Evolutionary conservation across 2,797 vertebrate genomes (phyloP).

Genomic region (Pseudochaenichthys georgianus): DNA sequence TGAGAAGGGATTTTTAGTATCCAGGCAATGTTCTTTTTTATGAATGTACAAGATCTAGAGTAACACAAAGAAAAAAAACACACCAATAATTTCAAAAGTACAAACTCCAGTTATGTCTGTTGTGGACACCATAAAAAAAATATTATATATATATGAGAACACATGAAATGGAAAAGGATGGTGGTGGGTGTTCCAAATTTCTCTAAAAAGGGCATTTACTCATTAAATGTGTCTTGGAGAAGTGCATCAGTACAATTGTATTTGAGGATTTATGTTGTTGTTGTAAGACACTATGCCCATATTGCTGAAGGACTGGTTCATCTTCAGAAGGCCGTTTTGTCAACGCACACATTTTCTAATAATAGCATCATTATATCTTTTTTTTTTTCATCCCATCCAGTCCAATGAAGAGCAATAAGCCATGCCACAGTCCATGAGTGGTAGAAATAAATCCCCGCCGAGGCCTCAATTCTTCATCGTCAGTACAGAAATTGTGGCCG

Average conservation of each 20-base stretch:
- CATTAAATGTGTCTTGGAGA: constrained; percentile 7
- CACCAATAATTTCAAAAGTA: constrained; percentile 16
- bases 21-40: constrained; percentile 21
- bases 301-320: constrained; percentile 69
- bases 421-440: neutral
- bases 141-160: constrained; percentile 7
- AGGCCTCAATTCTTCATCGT: constrained; percentile 20
- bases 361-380: neutral
- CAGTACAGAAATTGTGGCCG: constrained; percentile 14
- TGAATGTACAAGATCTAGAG: constrained; percentile 40
- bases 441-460: neutral
- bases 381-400: neutral
- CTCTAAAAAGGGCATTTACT: constrained; percentile 12
- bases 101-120: constrained; percentile 34
- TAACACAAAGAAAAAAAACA: constrained; percentile 26
- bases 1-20: constrained; percentile 28
- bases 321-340: constrained; percentile 71
- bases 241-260: constrained; percentile 34
- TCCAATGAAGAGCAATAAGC: constrained; percentile 2
- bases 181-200: constrained; percentile 24
- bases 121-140: constrained; percentile 11
- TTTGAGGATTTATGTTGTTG: constrained; percentile 70
- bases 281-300: constrained; percentile 81
- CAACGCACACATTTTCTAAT: constrained; percentile 11
- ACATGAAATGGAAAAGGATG: constrained; percentile 43